Evolutionary conservation across 2,888 invertebrate species (phyloP), one percentile per base, ranked within the genome.

Genomic region (Carabus problematicus): DNA sequence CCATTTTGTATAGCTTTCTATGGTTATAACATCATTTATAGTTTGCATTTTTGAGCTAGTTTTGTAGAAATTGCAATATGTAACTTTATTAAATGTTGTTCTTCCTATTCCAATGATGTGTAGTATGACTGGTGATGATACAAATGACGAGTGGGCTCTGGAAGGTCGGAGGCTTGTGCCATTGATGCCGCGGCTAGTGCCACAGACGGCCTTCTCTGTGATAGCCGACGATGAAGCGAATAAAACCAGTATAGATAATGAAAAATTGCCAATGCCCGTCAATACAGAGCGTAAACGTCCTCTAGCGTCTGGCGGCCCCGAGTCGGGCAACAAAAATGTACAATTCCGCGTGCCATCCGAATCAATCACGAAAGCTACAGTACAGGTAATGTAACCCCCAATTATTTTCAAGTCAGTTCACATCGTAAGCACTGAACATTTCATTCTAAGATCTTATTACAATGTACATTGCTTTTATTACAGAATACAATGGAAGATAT

Each of bases 161-260:
- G 96, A 96, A 82, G 96, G 96, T 11, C 87, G 95, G 43, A 86
- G 96, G 75, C 83, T 90, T 71, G 89, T 94, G 75, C 95, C 96
- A 1, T 83, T 95, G 56, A 84, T 96, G 82, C 92, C 94, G 6
- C 86, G 95, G 70, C 87, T 91, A n/a, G 87, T 92, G 63, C 92
- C 95, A 7, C 93, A 94, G 78, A 94, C 95, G 6, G 91, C 91
- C 45, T 92, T 93, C 79, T 91, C 93, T 70, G 89, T 90, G 72
- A 85, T 94, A 73, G 95, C 95, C 11, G 94, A 94, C 81, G 91
- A 89, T 79, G 88, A 90, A 62, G 92, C 93, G 0, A 85, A 88
- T 72, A 82, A 85, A 68, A 86, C 89, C 59, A 86, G 85, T 71
- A 85, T 85, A 74, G 88, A 87, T 74, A 92, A 91, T 79, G 85